Conservation (phyloP, 1,140 invertebrate genomes). For the Portunus trituberculatus region DNA sequence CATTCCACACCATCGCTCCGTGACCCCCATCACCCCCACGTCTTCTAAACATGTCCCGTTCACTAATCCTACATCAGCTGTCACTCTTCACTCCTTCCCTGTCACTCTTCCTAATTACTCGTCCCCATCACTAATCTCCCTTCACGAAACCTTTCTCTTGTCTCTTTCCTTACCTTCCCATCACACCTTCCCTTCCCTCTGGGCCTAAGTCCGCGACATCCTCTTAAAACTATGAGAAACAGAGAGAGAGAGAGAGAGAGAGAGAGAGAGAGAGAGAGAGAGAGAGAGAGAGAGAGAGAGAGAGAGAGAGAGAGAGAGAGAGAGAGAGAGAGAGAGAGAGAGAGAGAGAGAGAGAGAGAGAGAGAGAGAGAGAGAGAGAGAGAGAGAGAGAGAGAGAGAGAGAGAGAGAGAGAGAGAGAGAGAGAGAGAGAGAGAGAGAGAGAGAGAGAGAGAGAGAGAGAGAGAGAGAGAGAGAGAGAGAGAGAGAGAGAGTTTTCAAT, state of each 20-base stretch:
- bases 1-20: too few relatives aligned
- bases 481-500: constrained; percentile 7
- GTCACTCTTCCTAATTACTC: too few relatives aligned
- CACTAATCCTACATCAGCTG: neutral
- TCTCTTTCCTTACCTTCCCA: too few relatives aligned
- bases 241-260: constrained; percentile 20
- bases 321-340: constrained; percentile 20
- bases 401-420: constrained; percentile 11
- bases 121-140: too few relatives aligned
- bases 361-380: neutral
- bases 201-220: too few relatives aligned
- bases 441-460: constrained; percentile 11
- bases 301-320: constrained; percentile 20
- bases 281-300: constrained; percentile 20
- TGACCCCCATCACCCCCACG: too few relatives aligned
- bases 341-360: constrained; percentile 13
- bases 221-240: too few relatives aligned
- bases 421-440: constrained; percentile 11
- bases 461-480: constrained; percentile 11
- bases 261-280: constrained; percentile 1
- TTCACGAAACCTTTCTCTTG: too few relatives aligned
- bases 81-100: too few relatives aligned
- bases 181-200: too few relatives aligned
- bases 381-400: constrained; percentile 11
- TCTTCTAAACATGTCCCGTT: neutral